Evolutionary conservation across 2,888 invertebrate species (phyloP).

Genomic region (Ornithoptera priamus): DNA sequence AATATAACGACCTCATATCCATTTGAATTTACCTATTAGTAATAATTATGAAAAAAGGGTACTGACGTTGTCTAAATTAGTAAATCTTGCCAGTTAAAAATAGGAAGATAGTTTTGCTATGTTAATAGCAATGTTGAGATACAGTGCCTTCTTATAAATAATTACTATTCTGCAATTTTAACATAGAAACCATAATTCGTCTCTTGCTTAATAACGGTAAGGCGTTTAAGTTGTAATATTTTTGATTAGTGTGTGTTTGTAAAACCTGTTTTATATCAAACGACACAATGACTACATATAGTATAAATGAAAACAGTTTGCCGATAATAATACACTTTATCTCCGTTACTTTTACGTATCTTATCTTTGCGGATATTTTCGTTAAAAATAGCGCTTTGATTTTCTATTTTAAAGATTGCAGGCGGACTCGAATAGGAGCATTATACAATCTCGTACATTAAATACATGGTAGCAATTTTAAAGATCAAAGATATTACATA

Average conservation of each 20-base stretch:
- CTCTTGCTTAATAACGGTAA: neutral
- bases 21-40: neutral
- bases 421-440: neutral
- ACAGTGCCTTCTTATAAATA: too few species aligned
- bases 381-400: constrained; percentile 13
- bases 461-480: constrained; percentile 25
- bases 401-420: constrained; percentile 8
- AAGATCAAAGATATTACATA: constrained; percentile 26
- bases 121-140: too few species aligned
- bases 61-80: too few species aligned
- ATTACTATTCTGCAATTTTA: too few species aligned
- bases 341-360: neutral
- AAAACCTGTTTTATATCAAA: too few species aligned
- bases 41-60: neutral
- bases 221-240: neutral
- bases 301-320: too few species aligned
- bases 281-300: too few species aligned
- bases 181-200: too few species aligned
- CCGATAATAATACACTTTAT: too few species aligned
- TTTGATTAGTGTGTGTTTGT: neutral
- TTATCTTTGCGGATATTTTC: constrained; percentile 5
- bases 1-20: too few species aligned
- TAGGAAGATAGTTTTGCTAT: too few species aligned
- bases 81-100: too few species aligned
- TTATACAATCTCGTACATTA: constrained; percentile 9